Conservation (phyloP, 2,888 invertebrate genomes). For the Tenodera sinensis region DNA sequence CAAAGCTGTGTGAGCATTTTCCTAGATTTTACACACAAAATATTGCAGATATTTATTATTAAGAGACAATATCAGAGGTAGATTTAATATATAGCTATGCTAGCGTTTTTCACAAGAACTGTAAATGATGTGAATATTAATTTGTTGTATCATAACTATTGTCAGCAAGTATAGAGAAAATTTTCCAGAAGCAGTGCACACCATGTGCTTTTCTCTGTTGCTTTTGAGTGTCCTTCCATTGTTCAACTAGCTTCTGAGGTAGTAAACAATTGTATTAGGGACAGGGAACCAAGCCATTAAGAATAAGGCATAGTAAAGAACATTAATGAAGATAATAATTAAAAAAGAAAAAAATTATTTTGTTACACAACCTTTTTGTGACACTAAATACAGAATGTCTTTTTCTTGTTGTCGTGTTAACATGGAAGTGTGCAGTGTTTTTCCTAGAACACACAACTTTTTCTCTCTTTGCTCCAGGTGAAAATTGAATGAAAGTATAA, state of each 20-base stretch:
- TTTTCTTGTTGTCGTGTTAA: conserved; percentile 29
- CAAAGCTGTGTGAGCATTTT: background rate
- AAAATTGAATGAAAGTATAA: background rate
- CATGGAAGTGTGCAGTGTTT: conserved; percentile 25
- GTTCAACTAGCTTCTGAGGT: conserved; percentile 1
- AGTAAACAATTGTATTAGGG: conserved; percentile 13
- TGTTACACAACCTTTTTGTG: conserved; percentile 33
- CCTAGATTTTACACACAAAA: background rate
- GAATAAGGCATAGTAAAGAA: conserved; percentile 16
- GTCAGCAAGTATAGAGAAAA: background rate
- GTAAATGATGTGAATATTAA: background rate
- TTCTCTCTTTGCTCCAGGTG: conserved; percentile 20
- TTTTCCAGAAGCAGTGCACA: background rate
- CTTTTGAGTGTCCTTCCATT: conserved; percentile 4
- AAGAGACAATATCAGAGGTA: background rate
- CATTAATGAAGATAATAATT: conserved; percentile 20
- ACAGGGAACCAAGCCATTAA: conserved; percentile 21
- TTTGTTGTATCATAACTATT: background rate
- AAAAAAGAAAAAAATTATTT: conserved; percentile 32
- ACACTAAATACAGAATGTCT: conserved; percentile 17
- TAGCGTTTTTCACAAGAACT: background rate
- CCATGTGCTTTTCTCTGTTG: background rate
- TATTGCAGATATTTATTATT: background rate
- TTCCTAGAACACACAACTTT: conserved; percentile 22
- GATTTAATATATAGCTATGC: background rate